phyloP scores from a whole-genome alignment of 2,888 invertebrate genomes.

The Eristalis pertinax region DNA sequence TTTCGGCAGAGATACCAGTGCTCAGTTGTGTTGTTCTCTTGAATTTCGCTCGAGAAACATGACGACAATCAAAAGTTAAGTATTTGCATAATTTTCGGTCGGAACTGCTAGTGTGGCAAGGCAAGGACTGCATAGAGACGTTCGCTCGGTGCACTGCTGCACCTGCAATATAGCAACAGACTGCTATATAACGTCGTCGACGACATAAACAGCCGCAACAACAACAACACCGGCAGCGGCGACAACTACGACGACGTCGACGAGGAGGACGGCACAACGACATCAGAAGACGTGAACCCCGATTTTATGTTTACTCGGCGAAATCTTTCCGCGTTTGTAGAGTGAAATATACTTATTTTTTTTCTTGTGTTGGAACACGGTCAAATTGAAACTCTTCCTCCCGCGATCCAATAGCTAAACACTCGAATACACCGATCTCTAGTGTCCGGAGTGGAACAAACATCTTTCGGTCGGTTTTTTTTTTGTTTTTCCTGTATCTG shows the following conservation, averaged over 20 bases:
- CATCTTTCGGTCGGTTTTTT: background rate
- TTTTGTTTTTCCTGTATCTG: background rate
- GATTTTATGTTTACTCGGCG: constrained; percentile 51
- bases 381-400: constrained; percentile 2
- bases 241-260: background rate
- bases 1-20: background rate
- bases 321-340: constrained; percentile 53
- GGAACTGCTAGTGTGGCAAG: constrained; percentile 47
- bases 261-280: background rate
- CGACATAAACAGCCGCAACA: background rate
- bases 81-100: constrained; percentile 47
- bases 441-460: constrained; percentile 9
- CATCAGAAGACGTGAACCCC: constrained; percentile 26
- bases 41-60: background rate
- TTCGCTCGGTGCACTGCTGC: constrained; percentile 54
- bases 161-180: constrained; percentile 45
- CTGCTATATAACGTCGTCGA: background rate
- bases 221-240: background rate
- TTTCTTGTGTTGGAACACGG: constrained; percentile 1
- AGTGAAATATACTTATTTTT: constrained; percentile 9
- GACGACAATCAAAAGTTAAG: constrained; percentile 30
- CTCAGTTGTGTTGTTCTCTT: constrained; percentile 6
- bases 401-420: constrained; percentile 28
- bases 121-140: constrained; percentile 34
- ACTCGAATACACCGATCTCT: constrained; percentile 2